These are phyloP conservation scores for Heliconius congener DNA, from an alignment of 1,140 invertebrate species.

Conservation along the genomic window DNA sequence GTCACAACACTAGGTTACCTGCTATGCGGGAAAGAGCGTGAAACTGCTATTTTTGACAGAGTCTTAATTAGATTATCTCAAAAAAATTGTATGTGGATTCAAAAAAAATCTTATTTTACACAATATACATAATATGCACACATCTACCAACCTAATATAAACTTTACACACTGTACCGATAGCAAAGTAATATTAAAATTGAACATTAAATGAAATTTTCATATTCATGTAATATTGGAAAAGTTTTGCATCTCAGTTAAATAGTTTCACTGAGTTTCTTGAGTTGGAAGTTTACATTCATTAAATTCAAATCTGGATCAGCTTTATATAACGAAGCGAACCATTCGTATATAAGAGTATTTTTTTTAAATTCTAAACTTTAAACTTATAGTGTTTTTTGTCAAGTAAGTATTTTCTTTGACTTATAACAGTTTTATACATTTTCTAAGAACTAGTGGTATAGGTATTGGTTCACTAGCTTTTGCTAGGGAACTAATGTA, in stretches of 20 bases:
- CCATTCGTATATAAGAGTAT: constrained; percentile 11
- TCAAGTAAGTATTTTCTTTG: not conserved
- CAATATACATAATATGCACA: too few species aligned
- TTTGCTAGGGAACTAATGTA: too few species aligned
- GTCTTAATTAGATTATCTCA: too few species aligned
- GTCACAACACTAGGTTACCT: too few species aligned
- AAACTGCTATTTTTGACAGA: too few species aligned
- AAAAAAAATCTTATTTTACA: too few species aligned
- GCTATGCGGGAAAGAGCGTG: too few species aligned
- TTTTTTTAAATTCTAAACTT: not conserved
- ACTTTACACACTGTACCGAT: not conserved
- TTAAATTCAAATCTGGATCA: constrained; percentile 39
- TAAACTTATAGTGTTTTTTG: not conserved
- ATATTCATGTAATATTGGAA: constrained; percentile 40
- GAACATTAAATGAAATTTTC: constrained; percentile 33
- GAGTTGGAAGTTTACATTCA: constrained; percentile 36
- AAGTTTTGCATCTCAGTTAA: constrained; percentile 32
- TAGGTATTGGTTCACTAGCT: too few species aligned
- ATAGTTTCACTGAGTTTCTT: constrained; percentile 36
- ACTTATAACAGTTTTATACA: too few species aligned
- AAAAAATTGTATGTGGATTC: too few species aligned
- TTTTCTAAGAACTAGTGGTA: too few species aligned
- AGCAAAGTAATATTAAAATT: constrained; percentile 32
- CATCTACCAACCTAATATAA: too few species aligned
- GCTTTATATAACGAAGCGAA: constrained; percentile 28